Percentiles rank a stretch among this genome's conserved stretches.
Evolutionary conservation across 2,113 vertebrate genomes (phyloP).

Genomic region (Elachura formosa): DNA sequence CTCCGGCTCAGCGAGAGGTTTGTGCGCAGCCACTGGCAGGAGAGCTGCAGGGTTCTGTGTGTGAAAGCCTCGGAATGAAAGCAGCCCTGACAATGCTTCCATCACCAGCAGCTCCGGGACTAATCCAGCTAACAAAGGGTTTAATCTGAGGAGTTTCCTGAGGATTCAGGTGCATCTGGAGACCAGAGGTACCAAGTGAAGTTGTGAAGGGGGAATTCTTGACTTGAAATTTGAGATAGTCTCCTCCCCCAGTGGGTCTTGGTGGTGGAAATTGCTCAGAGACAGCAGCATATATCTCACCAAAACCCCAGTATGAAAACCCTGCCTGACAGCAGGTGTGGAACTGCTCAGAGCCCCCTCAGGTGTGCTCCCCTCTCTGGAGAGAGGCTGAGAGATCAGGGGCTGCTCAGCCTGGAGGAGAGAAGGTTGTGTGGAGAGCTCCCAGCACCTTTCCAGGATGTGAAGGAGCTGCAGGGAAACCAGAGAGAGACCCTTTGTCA

Average conservation of each 20-base stretch:
- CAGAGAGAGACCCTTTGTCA: accelerated
- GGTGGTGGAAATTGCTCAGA: not conserved
- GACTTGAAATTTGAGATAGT: not conserved
- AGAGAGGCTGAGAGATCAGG: not conserved
- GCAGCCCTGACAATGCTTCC: not conserved
- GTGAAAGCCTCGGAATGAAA: not conserved
- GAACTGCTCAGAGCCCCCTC: not conserved
- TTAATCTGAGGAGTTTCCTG: not conserved
- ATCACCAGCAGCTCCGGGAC: not conserved
- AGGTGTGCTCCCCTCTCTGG: not conserved
- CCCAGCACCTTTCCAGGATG: not conserved
- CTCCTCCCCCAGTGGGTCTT: not conserved
- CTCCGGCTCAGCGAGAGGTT: not conserved
- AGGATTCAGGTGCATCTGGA: not conserved
- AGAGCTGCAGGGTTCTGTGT: not conserved
- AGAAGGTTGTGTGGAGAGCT: not conserved
- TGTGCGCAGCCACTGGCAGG: not conserved
- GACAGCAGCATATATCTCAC: not conserved
- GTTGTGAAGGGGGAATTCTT: not conserved
- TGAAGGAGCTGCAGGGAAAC: not conserved
- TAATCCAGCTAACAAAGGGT: not conserved
- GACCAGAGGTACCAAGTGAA: not conserved
- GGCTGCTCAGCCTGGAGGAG: not conserved
- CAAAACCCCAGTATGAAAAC: not conserved
- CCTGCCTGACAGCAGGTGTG: not conserved